A percentile compares a stretch with the other conserved stretches of the same genome.
These are phyloP conservation scores for Tetranychus piercei DNA, from an alignment of 2,888 invertebrate species.

Conservation along the genomic window DNA sequence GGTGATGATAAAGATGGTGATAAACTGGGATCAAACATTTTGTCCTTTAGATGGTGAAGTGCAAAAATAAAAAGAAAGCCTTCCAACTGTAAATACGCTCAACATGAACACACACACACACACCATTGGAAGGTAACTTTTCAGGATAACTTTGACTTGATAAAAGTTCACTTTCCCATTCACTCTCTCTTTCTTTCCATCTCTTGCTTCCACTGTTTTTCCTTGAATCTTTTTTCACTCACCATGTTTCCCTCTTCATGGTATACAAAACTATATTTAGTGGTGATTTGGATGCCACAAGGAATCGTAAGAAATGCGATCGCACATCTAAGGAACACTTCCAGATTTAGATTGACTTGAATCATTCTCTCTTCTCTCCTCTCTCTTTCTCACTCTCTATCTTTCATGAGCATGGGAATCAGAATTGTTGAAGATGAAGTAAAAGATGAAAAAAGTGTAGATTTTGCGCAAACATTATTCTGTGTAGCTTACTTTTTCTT, in stretches of 20 bases:
- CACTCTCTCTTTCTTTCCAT: slow-evolving; percentile 4
- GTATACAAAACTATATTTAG: not conserved
- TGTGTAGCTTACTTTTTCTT: not conserved
- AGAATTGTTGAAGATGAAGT: not conserved
- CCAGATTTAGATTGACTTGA: not conserved
- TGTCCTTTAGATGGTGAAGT: no score
- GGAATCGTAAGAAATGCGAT: not conserved
- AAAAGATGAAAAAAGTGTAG: not conserved
- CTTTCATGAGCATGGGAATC: not conserved
- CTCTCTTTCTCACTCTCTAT: not conserved
- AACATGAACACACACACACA: slow-evolving; percentile 22
- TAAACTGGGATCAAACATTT: not conserved
- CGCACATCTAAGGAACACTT: not conserved
- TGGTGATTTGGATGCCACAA: not conserved
- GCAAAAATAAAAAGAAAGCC: not conserved
- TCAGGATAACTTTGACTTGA: no score
- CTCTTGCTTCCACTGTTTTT: slow-evolving; percentile 3
- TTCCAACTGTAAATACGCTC: no score
- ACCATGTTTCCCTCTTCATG: not conserved
- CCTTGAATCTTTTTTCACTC: not conserved
- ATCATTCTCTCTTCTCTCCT: slow-evolving; percentile 6
- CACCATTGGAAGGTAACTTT: not conserved
- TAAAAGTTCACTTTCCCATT: not conserved
- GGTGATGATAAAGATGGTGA: not conserved
- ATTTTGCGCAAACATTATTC: not conserved